Evolutionary conservation across 2,797 vertebrate species (phyloP).

Genomic region (Caiman crocodilus): DNA sequence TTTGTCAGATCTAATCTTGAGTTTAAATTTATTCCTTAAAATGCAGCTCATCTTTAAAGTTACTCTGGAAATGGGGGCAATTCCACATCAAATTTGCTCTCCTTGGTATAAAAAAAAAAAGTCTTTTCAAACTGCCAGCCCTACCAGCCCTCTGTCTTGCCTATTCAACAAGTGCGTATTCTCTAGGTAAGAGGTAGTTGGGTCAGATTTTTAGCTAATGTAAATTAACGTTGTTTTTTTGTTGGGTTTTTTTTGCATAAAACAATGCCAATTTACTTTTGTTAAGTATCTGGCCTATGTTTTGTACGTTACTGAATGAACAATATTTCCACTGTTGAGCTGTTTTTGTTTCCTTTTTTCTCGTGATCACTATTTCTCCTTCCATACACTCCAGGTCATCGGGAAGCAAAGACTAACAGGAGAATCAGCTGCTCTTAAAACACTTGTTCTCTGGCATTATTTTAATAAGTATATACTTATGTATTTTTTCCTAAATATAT

Average conservation of each 20-base stretch:
- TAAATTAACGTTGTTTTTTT: neutral
- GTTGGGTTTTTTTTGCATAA: neutral
- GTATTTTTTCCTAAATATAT: neutral
- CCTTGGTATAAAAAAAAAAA: neutral
- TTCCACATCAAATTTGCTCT: neutral
- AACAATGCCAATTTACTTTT: neutral
- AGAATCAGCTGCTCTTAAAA: neutral
- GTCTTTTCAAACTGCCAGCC: neutral
- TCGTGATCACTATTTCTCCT: neutral
- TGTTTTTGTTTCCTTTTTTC: neutral
- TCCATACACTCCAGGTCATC: fast-evolving
- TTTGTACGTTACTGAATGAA: neutral
- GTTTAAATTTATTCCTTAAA: neutral
- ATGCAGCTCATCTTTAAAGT: neutral
- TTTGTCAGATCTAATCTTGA: neutral
- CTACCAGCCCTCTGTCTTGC: neutral
- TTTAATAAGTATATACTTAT: neutral
- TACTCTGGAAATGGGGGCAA: fast-evolving
- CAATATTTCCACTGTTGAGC: neutral
- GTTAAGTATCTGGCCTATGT: neutral
- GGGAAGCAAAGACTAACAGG: neutral
- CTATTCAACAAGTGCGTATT: neutral
- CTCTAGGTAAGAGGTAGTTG: neutral
- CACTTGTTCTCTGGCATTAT: neutral
- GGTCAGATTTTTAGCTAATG: neutral